Percentiles rank a stretch among this genome's conserved stretches.
Conservation (phyloP, 2,888 invertebrate genomes). For the Sarcophaga subvicina region DNA sequence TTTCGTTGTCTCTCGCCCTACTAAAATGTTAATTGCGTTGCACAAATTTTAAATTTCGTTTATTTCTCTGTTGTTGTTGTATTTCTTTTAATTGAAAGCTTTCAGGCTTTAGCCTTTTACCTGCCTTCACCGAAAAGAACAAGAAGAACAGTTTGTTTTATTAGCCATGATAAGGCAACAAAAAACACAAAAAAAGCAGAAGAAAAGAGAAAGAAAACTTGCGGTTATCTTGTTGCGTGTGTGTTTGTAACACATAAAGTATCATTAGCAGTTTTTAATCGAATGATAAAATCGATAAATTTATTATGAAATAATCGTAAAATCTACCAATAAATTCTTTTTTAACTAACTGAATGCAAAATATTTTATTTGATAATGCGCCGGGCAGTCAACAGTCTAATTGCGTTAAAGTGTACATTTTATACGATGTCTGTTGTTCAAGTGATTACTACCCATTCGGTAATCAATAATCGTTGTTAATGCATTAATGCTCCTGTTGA, state of each 20-base stretch:
- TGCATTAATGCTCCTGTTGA: too few relatives aligned
- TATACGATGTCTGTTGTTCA: too few relatives aligned
- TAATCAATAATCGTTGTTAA: too few relatives aligned
- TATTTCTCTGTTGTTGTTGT: not conserved
- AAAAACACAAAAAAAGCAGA: too few relatives aligned
- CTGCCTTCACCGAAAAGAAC: constrained; percentile 2
- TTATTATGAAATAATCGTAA: not conserved
- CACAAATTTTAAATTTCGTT: constrained; percentile 36
- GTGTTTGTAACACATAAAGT: not conserved
- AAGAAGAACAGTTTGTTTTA: constrained; percentile 1
- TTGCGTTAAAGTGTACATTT: too few relatives aligned
- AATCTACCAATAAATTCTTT: not conserved
- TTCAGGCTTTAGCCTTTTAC: not conserved
- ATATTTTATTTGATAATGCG: too few relatives aligned
- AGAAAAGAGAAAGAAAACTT: not conserved
- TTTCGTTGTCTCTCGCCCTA: constrained; percentile 49
- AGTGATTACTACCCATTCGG: too few relatives aligned
- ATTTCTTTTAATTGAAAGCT: not conserved
- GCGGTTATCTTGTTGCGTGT: not conserved
- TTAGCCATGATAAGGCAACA: constrained; percentile 9
- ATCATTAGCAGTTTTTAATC: not conserved
- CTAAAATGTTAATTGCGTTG: constrained; percentile 61
- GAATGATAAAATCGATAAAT: not conserved
- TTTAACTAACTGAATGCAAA: too few relatives aligned
- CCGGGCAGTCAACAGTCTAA: too few relatives aligned